A percentile compares a stretch with the other conserved stretches of the same genome.
These are phyloP conservation scores for Hartigia nigra DNA, from an alignment of 2,888 invertebrate genomes.

Conservation along the genomic window DNA sequence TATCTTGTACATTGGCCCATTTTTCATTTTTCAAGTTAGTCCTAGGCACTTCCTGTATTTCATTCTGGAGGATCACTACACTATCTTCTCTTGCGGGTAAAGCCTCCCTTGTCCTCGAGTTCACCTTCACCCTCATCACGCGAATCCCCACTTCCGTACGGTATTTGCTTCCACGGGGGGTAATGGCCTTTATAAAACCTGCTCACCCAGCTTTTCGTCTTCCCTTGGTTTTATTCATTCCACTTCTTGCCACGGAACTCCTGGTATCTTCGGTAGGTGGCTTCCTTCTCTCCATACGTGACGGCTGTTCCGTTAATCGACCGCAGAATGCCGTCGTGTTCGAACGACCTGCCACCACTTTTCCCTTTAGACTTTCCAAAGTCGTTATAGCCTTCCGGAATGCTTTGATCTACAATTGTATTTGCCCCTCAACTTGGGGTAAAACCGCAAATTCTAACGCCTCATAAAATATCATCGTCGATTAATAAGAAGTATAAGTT, in stretches of 20 bases:
- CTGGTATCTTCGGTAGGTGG: not conserved
- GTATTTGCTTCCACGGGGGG: not conserved
- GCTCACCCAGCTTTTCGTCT: not conserved
- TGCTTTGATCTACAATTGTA: not conserved
- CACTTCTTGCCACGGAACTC: not conserved
- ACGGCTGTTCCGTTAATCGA: not conserved
- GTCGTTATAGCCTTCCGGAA: not conserved
- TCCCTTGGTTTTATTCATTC: not conserved
- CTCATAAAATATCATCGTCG: not conserved
- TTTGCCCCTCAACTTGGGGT: not conserved
- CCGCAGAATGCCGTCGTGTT: not conserved
- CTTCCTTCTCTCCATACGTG: not conserved
- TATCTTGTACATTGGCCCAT: conserved; percentile 10
- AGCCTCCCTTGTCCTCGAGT: not conserved
- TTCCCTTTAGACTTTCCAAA: not conserved
- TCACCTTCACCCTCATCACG: not conserved
- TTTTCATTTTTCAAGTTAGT: conserved; percentile 17
- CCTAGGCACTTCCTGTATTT: not conserved
- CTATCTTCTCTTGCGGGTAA: not conserved
- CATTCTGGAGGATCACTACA: not conserved
- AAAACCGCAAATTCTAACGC: not conserved
- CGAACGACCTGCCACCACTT: not conserved
- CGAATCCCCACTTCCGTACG: not conserved
- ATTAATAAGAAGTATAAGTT: not conserved
- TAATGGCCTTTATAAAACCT: not conserved